Conservation (phyloP, 1,140 invertebrate genomes). For the honey bee (Apis mellifera) region Amel_HAv3.1 CM009941.2:1472001-1472500, state of each 20-base stretch:
- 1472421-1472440: background rate
- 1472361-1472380: background rate
- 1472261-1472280: background rate
- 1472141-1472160: constrained; percentile 66
- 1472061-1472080: constrained; percentile 79
- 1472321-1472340: background rate
- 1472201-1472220: background rate
- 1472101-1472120: constrained; percentile 76
- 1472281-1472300: background rate
- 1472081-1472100: constrained; percentile 80
- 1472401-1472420: background rate
- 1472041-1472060: constrained; percentile 74
- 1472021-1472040: constrained; percentile 74
- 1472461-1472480: constrained; percentile 46
- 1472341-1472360: background rate
- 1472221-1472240: constrained; percentile 7
- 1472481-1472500: background rate
- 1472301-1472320: background rate
- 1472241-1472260: background rate
- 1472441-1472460: background rate
- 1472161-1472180: constrained; percentile 36
- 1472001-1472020: constrained; percentile 77
- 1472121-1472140: constrained; percentile 74
- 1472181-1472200: constrained; percentile 4
- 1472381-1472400: background rate